A percentile compares a stretch with the other conserved stretches of the same genome.
phyloP scores from a whole-genome alignment of 2,888 invertebrate species.

The Tetragonula carbonaria region DNA sequence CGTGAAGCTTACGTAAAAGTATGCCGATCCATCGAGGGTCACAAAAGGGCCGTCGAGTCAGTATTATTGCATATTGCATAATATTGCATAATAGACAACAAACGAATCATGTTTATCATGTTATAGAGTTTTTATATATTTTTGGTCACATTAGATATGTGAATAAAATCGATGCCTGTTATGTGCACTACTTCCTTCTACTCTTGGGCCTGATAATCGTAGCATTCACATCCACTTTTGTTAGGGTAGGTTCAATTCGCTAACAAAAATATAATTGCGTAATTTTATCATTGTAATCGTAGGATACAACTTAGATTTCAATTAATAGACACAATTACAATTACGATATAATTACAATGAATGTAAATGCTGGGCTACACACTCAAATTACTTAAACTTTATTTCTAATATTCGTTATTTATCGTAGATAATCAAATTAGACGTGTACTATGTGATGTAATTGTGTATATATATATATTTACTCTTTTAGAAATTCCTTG shows the following conservation, averaged over 20 bases:
- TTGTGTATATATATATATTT: no score
- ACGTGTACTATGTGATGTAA: no score
- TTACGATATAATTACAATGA: no score
- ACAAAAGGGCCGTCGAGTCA: slow-evolving; percentile 12
- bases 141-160: slow-evolving; percentile 1
- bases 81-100: background rate
- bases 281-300: background rate
- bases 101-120: background rate
- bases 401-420: no score
- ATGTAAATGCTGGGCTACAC: no score
- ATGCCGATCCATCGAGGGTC: background rate
- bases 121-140: background rate
- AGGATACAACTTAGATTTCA: background rate
- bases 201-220: background rate
- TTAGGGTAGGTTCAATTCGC: background rate
- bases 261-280: background rate
- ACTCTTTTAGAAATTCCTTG: no score
- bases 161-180: slow-evolving; percentile 3
- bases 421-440: no score
- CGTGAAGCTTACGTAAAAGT: background rate
- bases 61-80: background rate
- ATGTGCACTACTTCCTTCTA: slow-evolving; percentile 4
- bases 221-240: background rate
- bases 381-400: no score
- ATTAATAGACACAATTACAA: no score